These are phyloP conservation scores for Dasypolia templi DNA, from an alignment of 2,888 invertebrate species.

Conservation along the genomic window DNA sequence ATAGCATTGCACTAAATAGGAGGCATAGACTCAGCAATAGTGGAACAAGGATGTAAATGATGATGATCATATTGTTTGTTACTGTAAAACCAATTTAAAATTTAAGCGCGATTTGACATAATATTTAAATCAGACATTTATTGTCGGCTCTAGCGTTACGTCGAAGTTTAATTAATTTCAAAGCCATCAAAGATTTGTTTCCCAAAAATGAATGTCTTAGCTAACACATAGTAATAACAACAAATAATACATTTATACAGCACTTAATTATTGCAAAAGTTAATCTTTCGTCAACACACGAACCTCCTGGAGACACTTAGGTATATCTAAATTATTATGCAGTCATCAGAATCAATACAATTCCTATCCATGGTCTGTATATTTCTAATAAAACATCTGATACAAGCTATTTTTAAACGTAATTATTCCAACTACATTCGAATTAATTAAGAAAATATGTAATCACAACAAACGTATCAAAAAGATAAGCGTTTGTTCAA, in stretches of 20 bases:
- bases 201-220: constrained; percentile 29
- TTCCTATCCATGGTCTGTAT: constrained; percentile 30
- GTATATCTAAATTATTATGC: constrained; percentile 58
- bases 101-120: constrained; percentile 2
- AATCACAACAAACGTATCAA: constrained; percentile 39
- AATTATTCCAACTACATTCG: constrained; percentile 10
- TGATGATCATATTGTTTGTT: constrained; percentile 1
- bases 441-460: constrained; percentile 25
- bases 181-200: constrained; percentile 44
- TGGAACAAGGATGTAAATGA: background rate
- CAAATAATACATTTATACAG: constrained; percentile 41
- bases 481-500: constrained; percentile 37
- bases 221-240: constrained; percentile 37
- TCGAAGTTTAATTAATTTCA: constrained; percentile 30
- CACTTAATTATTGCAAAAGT: constrained; percentile 59
- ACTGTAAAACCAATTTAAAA: background rate
- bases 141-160: constrained; percentile 28
- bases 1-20: background rate
- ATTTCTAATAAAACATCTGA: constrained; percentile 39
- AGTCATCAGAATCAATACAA: constrained; percentile 48
- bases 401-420: constrained; percentile 26
- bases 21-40: background rate
- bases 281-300: constrained; percentile 12
- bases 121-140: constrained; percentile 24
- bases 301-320: constrained; percentile 32